A percentile compares a stretch with the other conserved stretches of the same genome.
Evolutionary conservation across 2,113 vertebrate genomes (phyloP).

Genomic region (Ornithorhynchus anatinus): DNA sequence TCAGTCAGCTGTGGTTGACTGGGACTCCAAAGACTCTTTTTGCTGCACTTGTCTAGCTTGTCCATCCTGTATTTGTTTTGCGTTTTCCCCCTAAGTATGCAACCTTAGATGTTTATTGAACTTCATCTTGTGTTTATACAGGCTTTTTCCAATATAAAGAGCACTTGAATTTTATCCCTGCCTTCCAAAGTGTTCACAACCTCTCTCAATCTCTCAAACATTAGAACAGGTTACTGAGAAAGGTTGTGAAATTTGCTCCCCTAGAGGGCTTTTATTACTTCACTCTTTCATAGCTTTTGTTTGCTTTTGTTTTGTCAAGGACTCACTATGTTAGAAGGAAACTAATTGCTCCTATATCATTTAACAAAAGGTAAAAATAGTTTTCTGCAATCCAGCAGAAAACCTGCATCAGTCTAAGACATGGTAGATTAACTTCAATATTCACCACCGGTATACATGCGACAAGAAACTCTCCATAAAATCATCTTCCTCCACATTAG

Average conservation of each 20-base stretch:
- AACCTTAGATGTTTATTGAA: no score
- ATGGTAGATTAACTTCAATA: constrained; percentile 11
- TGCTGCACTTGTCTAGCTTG: no score
- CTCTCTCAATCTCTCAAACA: no score
- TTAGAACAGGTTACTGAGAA: background rate
- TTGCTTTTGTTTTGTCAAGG: constrained; percentile 2
- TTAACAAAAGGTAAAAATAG: constrained; percentile 10
- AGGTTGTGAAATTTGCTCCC: background rate
- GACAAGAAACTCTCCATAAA: background rate
- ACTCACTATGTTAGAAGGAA: background rate
- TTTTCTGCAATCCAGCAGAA: background rate
- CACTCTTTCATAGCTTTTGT: background rate
- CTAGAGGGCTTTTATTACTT: background rate
- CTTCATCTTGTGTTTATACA: no score
- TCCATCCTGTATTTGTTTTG: no score
- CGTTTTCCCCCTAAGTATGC: no score
- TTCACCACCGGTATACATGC: background rate
- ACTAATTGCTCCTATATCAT: background rate
- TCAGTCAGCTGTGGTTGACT: no score
- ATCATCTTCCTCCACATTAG: background rate
- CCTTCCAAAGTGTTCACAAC: no score
- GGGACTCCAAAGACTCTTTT: no score
- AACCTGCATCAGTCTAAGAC: background rate
- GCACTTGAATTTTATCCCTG: no score
- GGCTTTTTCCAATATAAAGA: no score